These are phyloP conservation scores for Donacobius atricapilla DNA, from an alignment of 2,113 vertebrate genomes.

Conservation along the genomic window DNA sequence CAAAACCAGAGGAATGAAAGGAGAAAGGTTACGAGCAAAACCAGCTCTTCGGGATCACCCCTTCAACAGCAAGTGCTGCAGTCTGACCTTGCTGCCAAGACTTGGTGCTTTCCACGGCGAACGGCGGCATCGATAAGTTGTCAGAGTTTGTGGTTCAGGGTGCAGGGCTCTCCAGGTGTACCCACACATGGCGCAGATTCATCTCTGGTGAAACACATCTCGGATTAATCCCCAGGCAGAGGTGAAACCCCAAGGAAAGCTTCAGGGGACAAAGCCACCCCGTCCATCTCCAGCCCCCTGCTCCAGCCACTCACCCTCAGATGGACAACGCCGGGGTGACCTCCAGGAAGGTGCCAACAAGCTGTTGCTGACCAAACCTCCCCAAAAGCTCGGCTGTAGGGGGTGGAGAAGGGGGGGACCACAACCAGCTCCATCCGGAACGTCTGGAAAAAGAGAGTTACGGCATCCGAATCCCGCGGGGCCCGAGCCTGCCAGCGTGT, in stretches of 20 bases:
- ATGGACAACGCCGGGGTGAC: fast-evolving
- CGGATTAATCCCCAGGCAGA: not conserved
- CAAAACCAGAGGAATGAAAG: not conserved
- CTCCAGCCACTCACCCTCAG: not conserved
- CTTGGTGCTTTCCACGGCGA: not conserved
- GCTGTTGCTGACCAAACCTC: not conserved
- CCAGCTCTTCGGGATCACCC: too few species aligned
- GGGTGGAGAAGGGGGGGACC: not conserved
- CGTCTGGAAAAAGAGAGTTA: not conserved
- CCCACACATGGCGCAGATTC: not conserved
- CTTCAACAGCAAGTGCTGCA: not conserved
- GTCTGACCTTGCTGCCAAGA: not conserved
- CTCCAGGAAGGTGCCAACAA: not conserved
- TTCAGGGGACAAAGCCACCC: not conserved
- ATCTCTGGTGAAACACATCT: not conserved
- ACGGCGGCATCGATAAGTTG: not conserved
- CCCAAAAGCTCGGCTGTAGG: fast-evolving
- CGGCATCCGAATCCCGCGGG: not conserved
- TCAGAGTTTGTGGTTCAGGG: not conserved
- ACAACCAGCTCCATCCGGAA: not conserved
- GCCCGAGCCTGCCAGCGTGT: not conserved
- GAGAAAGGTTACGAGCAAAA: not conserved
- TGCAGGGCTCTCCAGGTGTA: not conserved
- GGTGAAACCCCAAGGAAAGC: not conserved
- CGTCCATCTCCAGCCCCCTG: fast-evolving